Evolutionary conservation across 64 coral and sea anemone genomes (phyloP).

Genomic region (Acropora tenuis): DNA sequence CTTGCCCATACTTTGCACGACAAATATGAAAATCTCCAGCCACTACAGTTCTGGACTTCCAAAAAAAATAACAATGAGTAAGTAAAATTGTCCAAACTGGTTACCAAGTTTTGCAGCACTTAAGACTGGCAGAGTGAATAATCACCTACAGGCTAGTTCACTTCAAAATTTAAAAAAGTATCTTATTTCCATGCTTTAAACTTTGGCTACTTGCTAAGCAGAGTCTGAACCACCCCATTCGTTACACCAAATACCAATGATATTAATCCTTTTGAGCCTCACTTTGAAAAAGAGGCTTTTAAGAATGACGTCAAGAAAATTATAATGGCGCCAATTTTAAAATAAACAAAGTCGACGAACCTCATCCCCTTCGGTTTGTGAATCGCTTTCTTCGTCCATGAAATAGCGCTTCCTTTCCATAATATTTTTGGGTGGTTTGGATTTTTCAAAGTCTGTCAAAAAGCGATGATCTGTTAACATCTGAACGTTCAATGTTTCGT

Average conservation of each 20-base stretch:
- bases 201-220: too few species aligned
- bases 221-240: too few species aligned
- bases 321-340: slow-evolving; percentile 99
- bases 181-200: too few species aligned
- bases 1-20: too few species aligned
- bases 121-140: too few species aligned
- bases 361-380: slow-evolving; percentile 47
- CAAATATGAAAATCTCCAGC: too few species aligned
- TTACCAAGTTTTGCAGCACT: too few species aligned
- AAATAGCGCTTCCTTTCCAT: background rate
- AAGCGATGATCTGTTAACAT: slow-evolving; percentile 78
- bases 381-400: slow-evolving; percentile 42
- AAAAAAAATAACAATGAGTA: too few species aligned
- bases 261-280: background rate
- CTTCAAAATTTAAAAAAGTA: too few species aligned
- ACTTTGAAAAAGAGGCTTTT: background rate
- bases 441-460: slow-evolving; percentile 59
- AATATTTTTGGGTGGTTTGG: slow-evolving; percentile 35
- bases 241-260: background rate
- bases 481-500: slow-evolving; percentile 78
- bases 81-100: too few species aligned
- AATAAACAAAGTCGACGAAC: slow-evolving; percentile 47
- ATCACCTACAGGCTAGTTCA: too few species aligned
- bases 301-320: slow-evolving; percentile 76
- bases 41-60: too few species aligned